Base-by-base conservation (phyloP, 2,113 vertebrate genomes). In the Notothenia coriiceps region DNA sequence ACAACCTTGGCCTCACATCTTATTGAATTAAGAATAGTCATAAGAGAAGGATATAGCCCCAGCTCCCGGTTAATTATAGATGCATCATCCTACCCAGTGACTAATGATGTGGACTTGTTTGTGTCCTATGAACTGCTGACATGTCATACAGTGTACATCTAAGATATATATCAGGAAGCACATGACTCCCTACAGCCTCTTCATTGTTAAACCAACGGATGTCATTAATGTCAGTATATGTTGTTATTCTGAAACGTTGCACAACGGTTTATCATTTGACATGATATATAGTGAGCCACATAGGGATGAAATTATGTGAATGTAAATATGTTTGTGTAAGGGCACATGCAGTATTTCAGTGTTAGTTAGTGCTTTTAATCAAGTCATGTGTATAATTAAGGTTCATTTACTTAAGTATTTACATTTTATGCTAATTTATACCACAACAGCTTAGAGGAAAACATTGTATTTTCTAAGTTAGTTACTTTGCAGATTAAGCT, bases 11-110 rank as follows among this genome's bases (percentile, higher is more conserved):
- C 85, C 61, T 82, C 66, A 79, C 84, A 89, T 92, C 89, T 75
- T 79, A 78, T 89, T 86, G 73, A 89, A 89, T 93, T 90, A 93
- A 85, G 79, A 83, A 87, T 72, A 68, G 72, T 79, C 83, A 79
- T 57, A 64, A 73, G 82, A 91, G 84, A 77, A 75, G 76, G 82
- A 85, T 63, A 64, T 77, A 80, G 79, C 70, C 85, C 67, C 74
- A 79, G 84, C 71, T 90, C 79, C 60, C 52, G 63, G 80, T 85
- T 91, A 88, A 91, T 91, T 91, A 88, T 83, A 80, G 77, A 88
- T 57, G 78, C 10, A 68, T 82, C 87, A 81, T 69, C 51, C 68
- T 33, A 6, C 64, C 52, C 64, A 50, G 68, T 84, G 87, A 89
- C 83, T 84, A 80, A 86, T 87, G 81, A 83, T 74, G 83, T 73